Evolutionary conservation across 1,140 invertebrate species (phyloP), one percentile per base, ranked within the genome.

Genomic region (Drosophila bipectinata): DNA sequence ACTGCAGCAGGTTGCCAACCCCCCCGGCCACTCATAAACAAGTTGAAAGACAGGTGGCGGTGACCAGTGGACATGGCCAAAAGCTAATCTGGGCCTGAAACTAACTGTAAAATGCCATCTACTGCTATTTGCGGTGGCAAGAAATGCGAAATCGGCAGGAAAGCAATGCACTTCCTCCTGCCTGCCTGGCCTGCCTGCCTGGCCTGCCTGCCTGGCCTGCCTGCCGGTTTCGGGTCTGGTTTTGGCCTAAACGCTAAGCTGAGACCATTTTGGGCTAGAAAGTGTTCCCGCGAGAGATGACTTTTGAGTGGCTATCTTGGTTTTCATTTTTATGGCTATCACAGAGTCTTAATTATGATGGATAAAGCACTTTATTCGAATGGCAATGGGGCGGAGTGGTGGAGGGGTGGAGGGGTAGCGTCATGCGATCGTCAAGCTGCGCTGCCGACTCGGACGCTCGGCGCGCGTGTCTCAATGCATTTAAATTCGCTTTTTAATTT

Each of bases 401-500:
- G 6, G 12, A 28, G 18, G 18, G 63, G 12, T n/a, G 14, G 15
- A 18, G 24, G 39, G 37, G 9, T 8, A 8, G 37, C 21, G 47
- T 48, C 56, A 45, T 72, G 59, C 66, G 54, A 77, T 60, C 58
- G 32, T 45, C n/a, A 8, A 51, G 44, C 18, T 49, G 72, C 51
- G 60, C 61, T 45, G 47, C 44, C 15, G 37, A 9, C 26, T 51
- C 30, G 54, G 26, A 28, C 26, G 4, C 26, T 28, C 5, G 6
- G 26, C 26, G 79, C 68, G 79, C 80, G 80, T 83, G 80, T 61
- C 81, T 41, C 51, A 63, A 67, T 79, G 79, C 80, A 83, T 83
- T 83, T 76, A 83, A 83, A 79, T 79, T 72, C 64, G 54, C 75
- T 75, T 69, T 83, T 72, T 72, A 78, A 79, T 68, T 77, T 72